Evolutionary conservation across 2,797 vertebrate species (phyloP).

Genomic region (Todus mexicanus): DNA sequence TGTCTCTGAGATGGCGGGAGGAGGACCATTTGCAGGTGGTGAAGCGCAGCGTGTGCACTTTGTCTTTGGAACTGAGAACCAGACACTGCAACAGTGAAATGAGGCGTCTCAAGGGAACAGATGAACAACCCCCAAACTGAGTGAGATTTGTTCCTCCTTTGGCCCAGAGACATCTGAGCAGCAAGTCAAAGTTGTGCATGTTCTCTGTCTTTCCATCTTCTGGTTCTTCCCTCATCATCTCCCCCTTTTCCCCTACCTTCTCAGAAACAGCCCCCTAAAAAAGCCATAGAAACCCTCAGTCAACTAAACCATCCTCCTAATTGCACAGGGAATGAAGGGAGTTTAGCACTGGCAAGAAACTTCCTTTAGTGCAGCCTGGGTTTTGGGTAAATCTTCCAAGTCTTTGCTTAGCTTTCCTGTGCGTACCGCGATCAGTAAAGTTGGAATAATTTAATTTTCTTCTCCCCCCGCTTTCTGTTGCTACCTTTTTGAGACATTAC

Average conservation of each 20-base stretch:
- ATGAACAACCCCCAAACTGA: neutral
- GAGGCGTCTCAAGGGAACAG: neutral
- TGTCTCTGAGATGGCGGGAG: accelerated
- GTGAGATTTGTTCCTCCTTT: neutral
- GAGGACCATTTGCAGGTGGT: neutral
- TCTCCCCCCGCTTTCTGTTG: neutral
- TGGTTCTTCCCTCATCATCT: neutral
- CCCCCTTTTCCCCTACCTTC: accelerated
- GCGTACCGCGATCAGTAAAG: neutral
- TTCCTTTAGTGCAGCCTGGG: neutral
- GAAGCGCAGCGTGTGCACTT: accelerated
- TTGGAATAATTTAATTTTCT: neutral
- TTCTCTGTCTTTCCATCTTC: neutral
- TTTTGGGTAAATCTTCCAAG: neutral
- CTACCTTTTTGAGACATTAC: neutral
- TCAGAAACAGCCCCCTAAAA: neutral
- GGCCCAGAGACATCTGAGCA: neutral
- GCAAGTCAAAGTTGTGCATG: neutral
- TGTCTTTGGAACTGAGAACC: neutral
- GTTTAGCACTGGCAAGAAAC: neutral
- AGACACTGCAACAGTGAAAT: neutral
- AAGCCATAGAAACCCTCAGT: neutral
- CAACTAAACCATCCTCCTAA: neutral
- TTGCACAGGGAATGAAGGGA: neutral
- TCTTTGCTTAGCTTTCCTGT: neutral